Percentiles rank a stretch among this genome's conserved stretches.
Evolutionary conservation across 2,888 invertebrate genomes (phyloP).

Genomic region (Eristalis arbustorum): DNA sequence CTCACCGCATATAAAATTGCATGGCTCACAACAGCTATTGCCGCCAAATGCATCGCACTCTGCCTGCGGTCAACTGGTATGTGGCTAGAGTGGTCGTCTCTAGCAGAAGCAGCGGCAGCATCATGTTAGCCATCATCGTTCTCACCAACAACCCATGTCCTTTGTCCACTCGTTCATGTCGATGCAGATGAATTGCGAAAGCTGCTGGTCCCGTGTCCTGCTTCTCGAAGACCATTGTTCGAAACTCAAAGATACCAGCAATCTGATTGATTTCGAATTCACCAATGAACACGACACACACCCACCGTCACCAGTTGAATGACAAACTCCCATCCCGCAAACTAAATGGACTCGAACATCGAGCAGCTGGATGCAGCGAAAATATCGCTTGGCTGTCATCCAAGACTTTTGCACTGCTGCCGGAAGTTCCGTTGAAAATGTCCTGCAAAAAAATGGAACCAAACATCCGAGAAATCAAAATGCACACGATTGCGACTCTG

Average conservation of each 20-base stretch:
- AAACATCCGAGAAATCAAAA: constrained; percentile 40
- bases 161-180: constrained; percentile 15
- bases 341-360: constrained; percentile 44
- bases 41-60: constrained; percentile 10
- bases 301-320: constrained; percentile 32
- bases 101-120: neutral
- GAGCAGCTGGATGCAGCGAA: constrained; percentile 2
- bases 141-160: constrained; percentile 3
- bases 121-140: constrained; percentile 1
- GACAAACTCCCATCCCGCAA: constrained; percentile 30
- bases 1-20: constrained; percentile 12
- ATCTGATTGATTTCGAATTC: constrained; percentile 41
- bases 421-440: constrained; percentile 3
- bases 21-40: neutral
- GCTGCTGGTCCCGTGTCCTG: constrained; percentile 4
- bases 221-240: constrained; percentile 25
- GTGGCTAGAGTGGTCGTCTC: constrained; percentile 10
- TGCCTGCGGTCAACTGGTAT: constrained; percentile 25
- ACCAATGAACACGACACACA: neutral
- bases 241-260: constrained; percentile 40
- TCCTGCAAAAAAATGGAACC: constrained; percentile 11
- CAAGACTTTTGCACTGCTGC: constrained; percentile 29
- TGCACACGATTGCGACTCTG: constrained; percentile 25
- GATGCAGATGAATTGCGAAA: constrained; percentile 18
- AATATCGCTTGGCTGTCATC: constrained; percentile 42